Percentiles rank a stretch among this genome's conserved stretches.
These are phyloP conservation scores for Sipunculus nudus DNA, from an alignment of 2,888 invertebrate species.

Conservation along the genomic window DNA sequence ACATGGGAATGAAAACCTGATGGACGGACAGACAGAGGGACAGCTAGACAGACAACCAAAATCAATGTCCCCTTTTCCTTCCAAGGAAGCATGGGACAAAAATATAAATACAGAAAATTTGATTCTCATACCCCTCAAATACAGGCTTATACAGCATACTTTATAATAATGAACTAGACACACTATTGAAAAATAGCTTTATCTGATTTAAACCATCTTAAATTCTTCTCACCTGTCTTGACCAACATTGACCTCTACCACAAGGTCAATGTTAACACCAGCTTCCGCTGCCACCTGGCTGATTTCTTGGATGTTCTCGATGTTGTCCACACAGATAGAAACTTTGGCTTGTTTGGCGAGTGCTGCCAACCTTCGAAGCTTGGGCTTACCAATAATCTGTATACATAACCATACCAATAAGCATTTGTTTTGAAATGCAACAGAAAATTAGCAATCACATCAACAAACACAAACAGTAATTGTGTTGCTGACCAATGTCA, in stretches of 20 bases:
- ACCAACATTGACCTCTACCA: constrained; percentile 39
- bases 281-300: constrained; percentile 24
- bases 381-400: constrained; percentile 32
- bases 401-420: too few relatives aligned
- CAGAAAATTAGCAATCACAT: neutral
- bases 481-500: too few relatives aligned
- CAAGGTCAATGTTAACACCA: constrained; percentile 19
- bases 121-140: too few relatives aligned
- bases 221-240: constrained; percentile 23
- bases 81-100: too few relatives aligned
- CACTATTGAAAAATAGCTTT: neutral
- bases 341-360: constrained; percentile 20
- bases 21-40: too few relatives aligned
- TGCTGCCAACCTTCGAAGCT: constrained; percentile 23
- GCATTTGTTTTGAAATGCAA: neutral
- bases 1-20: too few relatives aligned
- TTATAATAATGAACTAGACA: too few relatives aligned
- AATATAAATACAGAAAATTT: too few relatives aligned
- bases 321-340: constrained; percentile 33
- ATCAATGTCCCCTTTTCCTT: too few relatives aligned
- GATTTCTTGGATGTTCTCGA: constrained; percentile 28
- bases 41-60: too few relatives aligned
- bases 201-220: neutral
- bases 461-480: too few relatives aligned
- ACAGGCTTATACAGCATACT: too few relatives aligned